A percentile compares a stretch with the other conserved stretches of the same genome.
These are phyloP conservation scores for Mormoops blainvillei DNA, from an alignment of 2,113 vertebrate species.

Conservation along the genomic window DNA sequence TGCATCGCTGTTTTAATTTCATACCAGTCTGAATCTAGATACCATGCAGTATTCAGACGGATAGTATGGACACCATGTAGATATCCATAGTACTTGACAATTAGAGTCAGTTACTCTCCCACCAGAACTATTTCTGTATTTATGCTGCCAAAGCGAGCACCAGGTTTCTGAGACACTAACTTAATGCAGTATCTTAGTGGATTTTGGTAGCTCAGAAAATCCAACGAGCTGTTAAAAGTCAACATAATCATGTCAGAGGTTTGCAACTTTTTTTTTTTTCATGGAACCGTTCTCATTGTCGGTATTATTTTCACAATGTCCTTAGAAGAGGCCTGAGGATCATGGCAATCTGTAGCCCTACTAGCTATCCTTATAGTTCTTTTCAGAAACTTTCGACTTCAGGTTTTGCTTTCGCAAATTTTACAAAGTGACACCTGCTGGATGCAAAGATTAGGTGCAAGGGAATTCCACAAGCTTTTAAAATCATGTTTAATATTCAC, in stretches of 20 bases:
- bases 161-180: not conserved
- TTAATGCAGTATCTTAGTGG: not conserved
- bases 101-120: not conserved
- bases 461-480: not conserved
- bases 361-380: not conserved
- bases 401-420: not conserved
- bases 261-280: not conserved
- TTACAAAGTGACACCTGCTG: conserved; percentile 31
- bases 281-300: not conserved
- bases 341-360: not conserved
- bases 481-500: conserved; percentile 2
- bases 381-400: not conserved
- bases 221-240: not conserved
- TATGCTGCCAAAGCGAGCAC: too few relatives aligned
- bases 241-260: not conserved
- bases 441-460: not conserved
- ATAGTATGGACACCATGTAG: not conserved
- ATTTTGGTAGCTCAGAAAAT: not conserved
- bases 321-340: not conserved
- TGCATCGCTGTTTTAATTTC: not conserved
- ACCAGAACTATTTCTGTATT: not conserved
- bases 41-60: too few relatives aligned
- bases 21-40: not conserved
- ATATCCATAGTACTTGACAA: not conserved
- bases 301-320: not conserved